Percentiles rank a stretch among this genome's conserved stretches.
Conservation (phyloP, 2,888 invertebrate species). For the Meta bourneti region DNA sequence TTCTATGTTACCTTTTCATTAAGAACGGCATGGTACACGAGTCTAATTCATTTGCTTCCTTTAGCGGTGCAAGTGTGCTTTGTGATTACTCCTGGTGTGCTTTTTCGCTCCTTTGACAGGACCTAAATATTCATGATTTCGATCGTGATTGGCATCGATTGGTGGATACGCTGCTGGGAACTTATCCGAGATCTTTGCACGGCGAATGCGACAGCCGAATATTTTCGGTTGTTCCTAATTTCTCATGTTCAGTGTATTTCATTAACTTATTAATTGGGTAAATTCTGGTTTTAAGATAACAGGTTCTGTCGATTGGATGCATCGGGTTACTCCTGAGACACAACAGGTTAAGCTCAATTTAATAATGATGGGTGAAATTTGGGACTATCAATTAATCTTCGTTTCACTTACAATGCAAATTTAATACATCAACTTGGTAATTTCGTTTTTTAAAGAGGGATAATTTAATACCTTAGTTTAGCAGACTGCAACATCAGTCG, state of each 20-base stretch:
- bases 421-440: neutral
- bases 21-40: too few species aligned
- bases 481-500: too few species aligned
- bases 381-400: neutral
- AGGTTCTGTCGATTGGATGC: neutral
- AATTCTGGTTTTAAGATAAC: neutral
- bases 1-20: too few species aligned
- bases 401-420: neutral
- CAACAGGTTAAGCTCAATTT: neutral
- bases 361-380: neutral
- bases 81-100: too few species aligned
- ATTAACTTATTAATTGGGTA: neutral
- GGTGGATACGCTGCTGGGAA: neutral
- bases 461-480: too few species aligned
- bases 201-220: too few species aligned
- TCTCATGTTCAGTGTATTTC: too few species aligned
- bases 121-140: neutral
- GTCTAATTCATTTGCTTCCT: too few species aligned
- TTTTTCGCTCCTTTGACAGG: too few species aligned
- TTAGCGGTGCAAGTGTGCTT: too few species aligned
- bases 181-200: neutral
- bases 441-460: too few species aligned
- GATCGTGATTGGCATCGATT: neutral
- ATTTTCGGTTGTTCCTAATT: too few species aligned
- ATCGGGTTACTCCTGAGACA: neutral